Conservation (phyloP, 92 coral and sea anemone species). For the Galaxea fascicularis region DNA sequence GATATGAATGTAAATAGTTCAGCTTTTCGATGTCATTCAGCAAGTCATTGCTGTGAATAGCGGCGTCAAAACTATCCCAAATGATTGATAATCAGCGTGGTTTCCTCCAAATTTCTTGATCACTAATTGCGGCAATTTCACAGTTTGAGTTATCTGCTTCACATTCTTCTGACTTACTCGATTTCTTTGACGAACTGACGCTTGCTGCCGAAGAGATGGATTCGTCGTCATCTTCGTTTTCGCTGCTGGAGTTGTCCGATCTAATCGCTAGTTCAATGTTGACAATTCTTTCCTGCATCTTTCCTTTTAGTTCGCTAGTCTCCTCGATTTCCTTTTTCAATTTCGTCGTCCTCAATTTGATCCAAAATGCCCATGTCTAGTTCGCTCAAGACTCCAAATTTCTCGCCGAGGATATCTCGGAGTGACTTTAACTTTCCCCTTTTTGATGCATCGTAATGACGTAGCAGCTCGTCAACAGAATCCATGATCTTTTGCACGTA, state of each 20-base stretch:
- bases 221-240: neutral
- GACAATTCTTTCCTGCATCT: conserved; percentile 24
- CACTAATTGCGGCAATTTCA: conserved; percentile 61
- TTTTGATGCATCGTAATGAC: conserved; percentile 15
- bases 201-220: neutral
- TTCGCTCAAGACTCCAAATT: conserved; percentile 31
- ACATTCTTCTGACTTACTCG: no score
- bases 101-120: conserved; percentile 62
- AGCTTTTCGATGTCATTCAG: conserved; percentile 41
- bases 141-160: neutral
- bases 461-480: conserved; percentile 11
- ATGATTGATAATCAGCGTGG: conserved; percentile 48
- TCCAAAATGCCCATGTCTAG: conserved; percentile 25
- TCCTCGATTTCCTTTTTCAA: conserved; percentile 49
- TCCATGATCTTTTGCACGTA: conserved; percentile 23
- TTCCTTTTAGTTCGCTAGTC: conserved; percentile 25
- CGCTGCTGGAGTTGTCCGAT: neutral
- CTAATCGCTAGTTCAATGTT: conserved; percentile 27
- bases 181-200: conserved; percentile 4
- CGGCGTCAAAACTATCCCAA: conserved; percentile 63
- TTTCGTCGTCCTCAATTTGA: conserved; percentile 34
- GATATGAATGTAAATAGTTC: conserved; percentile 35
- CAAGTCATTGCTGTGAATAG: conserved; percentile 61
- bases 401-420: conserved; percentile 26
- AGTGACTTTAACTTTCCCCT: conserved; percentile 40